Percentiles rank a stretch among this genome's conserved stretches.
Evolutionary conservation across 2,797 vertebrate species (phyloP).

Genomic region (Gallinago nigripennis): DNA sequence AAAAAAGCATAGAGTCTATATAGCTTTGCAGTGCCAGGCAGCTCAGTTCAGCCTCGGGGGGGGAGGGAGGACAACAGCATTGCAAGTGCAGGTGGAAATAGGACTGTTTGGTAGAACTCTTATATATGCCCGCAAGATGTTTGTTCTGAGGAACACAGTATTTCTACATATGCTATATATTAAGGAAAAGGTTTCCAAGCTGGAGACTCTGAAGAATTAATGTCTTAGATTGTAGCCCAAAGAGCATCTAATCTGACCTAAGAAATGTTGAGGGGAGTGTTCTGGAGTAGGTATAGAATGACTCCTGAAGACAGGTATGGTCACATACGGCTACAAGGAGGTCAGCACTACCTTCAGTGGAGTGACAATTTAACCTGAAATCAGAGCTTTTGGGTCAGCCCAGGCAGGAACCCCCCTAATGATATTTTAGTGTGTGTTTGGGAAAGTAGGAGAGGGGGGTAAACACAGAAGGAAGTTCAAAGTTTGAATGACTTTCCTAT

Average conservation of each 20-base stretch:
- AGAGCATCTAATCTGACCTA: neutral
- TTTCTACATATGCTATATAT: neutral
- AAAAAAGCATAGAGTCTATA: neutral
- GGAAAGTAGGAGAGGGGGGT: neutral
- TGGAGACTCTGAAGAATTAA: conserved; percentile 9
- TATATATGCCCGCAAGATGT: neutral
- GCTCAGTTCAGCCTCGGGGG: neutral
- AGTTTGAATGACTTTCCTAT: conserved; percentile 35
- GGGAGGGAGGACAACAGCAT: neutral
- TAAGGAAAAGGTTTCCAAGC: neutral
- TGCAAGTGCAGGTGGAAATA: conserved; percentile 32
- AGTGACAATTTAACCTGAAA: neutral
- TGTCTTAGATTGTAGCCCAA: neutral
- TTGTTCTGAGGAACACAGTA: neutral
- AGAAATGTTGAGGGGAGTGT: neutral
- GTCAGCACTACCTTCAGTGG: neutral
- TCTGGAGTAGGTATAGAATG: neutral
- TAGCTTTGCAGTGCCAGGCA: neutral
- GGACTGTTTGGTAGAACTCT: neutral
- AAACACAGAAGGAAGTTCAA: conserved; percentile 39
- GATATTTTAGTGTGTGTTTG: neutral
- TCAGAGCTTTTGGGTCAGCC: neutral
- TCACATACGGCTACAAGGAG: neutral
- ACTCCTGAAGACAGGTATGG: neutral
- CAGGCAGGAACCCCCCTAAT: neutral